Conservation (phyloP, 1,140 invertebrate species). For the Monochamus saltuarius region DNA sequence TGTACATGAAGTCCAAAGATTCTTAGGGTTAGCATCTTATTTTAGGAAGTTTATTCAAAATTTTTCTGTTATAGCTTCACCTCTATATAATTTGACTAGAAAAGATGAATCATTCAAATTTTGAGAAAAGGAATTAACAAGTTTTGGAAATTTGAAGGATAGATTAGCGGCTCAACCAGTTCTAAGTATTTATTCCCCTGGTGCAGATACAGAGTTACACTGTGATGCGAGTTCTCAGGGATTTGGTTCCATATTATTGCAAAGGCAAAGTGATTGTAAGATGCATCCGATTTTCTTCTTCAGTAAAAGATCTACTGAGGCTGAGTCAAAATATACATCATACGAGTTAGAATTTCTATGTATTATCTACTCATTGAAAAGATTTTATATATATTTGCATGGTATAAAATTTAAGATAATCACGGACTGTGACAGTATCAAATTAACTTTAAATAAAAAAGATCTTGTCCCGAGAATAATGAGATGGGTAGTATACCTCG, state of each 20-base stretch:
- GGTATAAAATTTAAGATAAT: slow-evolving; percentile 44
- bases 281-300: slow-evolving; percentile 49
- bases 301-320: slow-evolving; percentile 38
- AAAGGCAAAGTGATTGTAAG: slow-evolving; percentile 24
- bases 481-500: slow-evolving; percentile 32
- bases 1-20: slow-evolving; percentile 22
- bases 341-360: slow-evolving; percentile 53
- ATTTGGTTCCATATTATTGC: slow-evolving; percentile 18
- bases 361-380: slow-evolving; percentile 51
- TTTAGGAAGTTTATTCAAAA: slow-evolving; percentile 35
- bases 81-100: slow-evolving; percentile 35
- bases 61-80: slow-evolving; percentile 36
- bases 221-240: slow-evolving; percentile 17
- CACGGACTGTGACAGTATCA: slow-evolving; percentile 41
- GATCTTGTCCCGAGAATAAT: slow-evolving; percentile 32
- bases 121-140: slow-evolving; percentile 22
- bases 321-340: slow-evolving; percentile 49
- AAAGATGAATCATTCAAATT: slow-evolving; percentile 37
- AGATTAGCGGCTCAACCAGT: slow-evolving; percentile 9
- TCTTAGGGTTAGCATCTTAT: slow-evolving; percentile 26
- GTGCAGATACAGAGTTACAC: slow-evolving; percentile 21
- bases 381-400: slow-evolving; percentile 20
- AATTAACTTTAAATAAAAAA: slow-evolving; percentile 33
- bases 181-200: slow-evolving; percentile 21
- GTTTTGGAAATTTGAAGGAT: slow-evolving; percentile 34